Evolutionary conservation across 92 coral and sea anemone genomes (phyloP).

Genomic region (Scolanthus callimorphus): DNA sequence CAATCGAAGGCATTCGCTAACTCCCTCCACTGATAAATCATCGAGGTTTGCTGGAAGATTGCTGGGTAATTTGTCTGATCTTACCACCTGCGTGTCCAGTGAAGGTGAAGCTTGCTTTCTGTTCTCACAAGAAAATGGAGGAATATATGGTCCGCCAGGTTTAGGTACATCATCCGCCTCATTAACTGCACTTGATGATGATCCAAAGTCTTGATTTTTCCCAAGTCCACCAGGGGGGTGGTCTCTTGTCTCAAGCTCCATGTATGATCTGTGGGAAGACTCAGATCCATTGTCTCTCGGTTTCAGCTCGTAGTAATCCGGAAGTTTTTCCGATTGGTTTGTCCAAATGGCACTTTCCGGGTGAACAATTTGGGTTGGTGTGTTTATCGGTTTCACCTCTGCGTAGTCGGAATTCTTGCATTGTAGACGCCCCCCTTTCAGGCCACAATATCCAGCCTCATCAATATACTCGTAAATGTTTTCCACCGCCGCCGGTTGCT

Average conservation of each 20-base stretch:
- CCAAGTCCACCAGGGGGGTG: no score
- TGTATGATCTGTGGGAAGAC: not conserved
- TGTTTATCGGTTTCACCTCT: not conserved
- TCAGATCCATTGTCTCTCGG: not conserved
- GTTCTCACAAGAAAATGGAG: no score
- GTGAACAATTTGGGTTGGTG: not conserved
- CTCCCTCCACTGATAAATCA: conserved; percentile 21
- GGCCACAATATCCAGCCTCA: not conserved
- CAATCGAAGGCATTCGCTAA: conserved; percentile 35
- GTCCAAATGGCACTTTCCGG: no score
- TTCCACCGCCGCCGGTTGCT: conserved; percentile 8
- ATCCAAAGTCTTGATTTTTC: no score
- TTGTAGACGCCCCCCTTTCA: not conserved
- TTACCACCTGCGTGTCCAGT: no score
- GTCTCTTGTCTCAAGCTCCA: no score
- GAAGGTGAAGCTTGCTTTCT: no score
- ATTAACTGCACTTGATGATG: no score
- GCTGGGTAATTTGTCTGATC: not conserved
- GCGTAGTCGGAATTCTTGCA: not conserved
- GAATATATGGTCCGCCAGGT: no score
- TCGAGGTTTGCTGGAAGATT: conserved; percentile 29
- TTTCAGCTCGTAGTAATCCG: not conserved
- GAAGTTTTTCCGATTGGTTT: no score
- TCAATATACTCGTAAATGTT: conserved; percentile 36
- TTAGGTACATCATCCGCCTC: no score